These are phyloP conservation scores for Hedya salicella DNA, from an alignment of 2,888 invertebrate genomes.

Conservation along the genomic window DNA sequence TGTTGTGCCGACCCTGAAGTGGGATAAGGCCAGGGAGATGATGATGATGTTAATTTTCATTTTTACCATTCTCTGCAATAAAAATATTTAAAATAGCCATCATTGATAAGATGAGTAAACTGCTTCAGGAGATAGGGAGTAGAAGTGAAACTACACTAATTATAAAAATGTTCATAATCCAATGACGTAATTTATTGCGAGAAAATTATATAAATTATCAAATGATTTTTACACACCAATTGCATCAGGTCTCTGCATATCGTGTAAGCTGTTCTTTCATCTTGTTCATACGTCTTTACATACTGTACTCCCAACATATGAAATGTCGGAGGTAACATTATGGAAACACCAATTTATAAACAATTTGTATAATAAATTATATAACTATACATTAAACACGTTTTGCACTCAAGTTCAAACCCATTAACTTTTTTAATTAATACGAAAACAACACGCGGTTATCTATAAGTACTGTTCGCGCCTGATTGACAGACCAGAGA, in stretches of 20 bases:
- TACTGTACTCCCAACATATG: conserved; percentile 1
- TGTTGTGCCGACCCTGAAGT: no score
- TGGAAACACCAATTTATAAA: neutral
- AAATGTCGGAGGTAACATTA: conserved; percentile 9
- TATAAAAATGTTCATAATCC: no score
- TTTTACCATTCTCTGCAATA: no score
- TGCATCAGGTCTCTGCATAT: conserved; percentile 4
- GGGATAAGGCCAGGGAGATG: no score
- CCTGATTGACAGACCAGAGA: neutral
- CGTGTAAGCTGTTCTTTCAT: conserved; percentile 11
- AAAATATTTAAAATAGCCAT: no score
- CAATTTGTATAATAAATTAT: neutral
- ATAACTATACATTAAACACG: neutral
- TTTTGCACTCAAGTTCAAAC: neutral
- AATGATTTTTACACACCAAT: neutral
- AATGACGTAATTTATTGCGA: no score
- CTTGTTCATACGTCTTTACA: neutral
- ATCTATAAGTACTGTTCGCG: neutral
- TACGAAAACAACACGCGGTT: neutral
- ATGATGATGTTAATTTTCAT: no score
- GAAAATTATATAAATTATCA: neutral
- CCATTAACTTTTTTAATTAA: neutral
- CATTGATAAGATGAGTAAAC: no score
- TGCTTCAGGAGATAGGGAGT: no score
- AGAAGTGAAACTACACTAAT: no score